Percentiles rank a stretch among this genome's conserved stretches.
Conservation (phyloP, 2,797 vertebrate species). For the Brachyalestes nurse region DNA sequence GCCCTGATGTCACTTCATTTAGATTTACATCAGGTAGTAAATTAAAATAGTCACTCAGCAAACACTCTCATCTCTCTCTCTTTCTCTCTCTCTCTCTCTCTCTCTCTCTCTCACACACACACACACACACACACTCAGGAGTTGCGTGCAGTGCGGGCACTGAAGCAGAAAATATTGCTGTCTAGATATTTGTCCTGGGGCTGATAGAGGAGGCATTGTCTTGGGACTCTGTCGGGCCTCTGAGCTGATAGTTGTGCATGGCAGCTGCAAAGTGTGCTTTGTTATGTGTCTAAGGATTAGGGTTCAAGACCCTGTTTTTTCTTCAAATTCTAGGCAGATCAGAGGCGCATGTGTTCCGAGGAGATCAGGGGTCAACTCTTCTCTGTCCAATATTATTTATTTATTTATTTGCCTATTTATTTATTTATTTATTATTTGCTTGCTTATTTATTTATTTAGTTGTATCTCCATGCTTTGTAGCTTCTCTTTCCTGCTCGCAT, state of each 20-base stretch:
- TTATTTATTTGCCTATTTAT: neutral
- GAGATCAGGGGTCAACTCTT: conserved; percentile 83
- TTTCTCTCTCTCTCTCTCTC: conserved; percentile 80
- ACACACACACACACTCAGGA: conserved; percentile 64
- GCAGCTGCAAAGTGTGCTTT: conserved; percentile 92
- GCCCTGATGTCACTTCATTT: conserved; percentile 92
- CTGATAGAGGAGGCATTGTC: conserved; percentile 91
- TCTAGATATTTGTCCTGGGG: conserved; percentile 94
- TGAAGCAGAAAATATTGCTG: conserved; percentile 93
- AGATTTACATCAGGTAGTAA: conserved; percentile 96
- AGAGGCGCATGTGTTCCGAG: conserved; percentile 84
- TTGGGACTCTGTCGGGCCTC: conserved; percentile 88
- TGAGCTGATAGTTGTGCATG: conserved; percentile 83
- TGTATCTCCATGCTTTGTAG: conserved; percentile 42
- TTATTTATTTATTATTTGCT: conserved; percentile 27
- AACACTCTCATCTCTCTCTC: conserved; percentile 87
- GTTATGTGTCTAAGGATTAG: conserved; percentile 91
- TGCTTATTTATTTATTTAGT: conserved; percentile 49
- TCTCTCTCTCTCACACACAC: conserved; percentile 45
- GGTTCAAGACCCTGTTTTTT: conserved; percentile 90
- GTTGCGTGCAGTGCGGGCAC: conserved; percentile 83
- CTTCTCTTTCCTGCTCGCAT: conserved; percentile 72
- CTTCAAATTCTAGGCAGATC: conserved; percentile 89
- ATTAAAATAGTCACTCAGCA: conserved; percentile 97
- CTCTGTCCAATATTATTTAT: conserved; percentile 82